A percentile compares a stretch with the other conserved stretches of the same genome.
These are phyloP conservation scores for Drosophila oshimai DNA, from an alignment of 1,140 invertebrate species.

Conservation along the genomic window DNA sequence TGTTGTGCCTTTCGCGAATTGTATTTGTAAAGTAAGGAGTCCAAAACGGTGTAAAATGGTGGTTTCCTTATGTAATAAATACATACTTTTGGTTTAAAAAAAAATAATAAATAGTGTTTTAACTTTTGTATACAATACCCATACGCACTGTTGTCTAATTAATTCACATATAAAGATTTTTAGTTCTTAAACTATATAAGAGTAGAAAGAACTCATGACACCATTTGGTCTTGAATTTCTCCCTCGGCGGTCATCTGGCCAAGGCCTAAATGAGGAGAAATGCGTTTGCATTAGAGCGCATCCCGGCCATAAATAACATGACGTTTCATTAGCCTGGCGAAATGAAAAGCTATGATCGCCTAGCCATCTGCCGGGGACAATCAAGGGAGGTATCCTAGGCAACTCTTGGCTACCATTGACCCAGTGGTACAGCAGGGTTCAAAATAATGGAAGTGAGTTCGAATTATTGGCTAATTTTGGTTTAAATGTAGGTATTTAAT, in stretches of 20 bases:
- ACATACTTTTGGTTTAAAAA: no score
- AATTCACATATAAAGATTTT: no score
- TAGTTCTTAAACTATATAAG: no score
- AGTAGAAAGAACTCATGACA: background rate
- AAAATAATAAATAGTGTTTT: no score
- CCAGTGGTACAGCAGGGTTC: background rate
- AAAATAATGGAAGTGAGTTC: background rate
- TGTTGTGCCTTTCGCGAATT: no score
- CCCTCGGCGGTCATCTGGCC: conserved; percentile 3
- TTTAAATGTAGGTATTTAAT: no score
- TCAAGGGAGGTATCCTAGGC: conserved; percentile 18
- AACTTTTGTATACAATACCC: no score
- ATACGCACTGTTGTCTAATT: no score
- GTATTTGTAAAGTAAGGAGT: no score
- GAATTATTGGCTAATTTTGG: no score
- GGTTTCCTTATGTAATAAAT: no score
- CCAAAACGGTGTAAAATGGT: no score
- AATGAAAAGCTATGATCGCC: conserved; percentile 77
- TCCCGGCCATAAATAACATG: conserved; percentile 72
- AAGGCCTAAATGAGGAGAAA: conserved; percentile 55
- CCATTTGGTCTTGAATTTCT: conserved; percentile 2
- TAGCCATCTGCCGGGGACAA: conserved; percentile 37
- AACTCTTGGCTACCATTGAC: conserved; percentile 22
- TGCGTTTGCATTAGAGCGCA: conserved; percentile 73
- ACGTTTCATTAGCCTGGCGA: conserved; percentile 69